These are phyloP conservation scores for Prinia subflava DNA, from an alignment of 2,113 vertebrate genomes.

Conservation along the genomic window DNA sequence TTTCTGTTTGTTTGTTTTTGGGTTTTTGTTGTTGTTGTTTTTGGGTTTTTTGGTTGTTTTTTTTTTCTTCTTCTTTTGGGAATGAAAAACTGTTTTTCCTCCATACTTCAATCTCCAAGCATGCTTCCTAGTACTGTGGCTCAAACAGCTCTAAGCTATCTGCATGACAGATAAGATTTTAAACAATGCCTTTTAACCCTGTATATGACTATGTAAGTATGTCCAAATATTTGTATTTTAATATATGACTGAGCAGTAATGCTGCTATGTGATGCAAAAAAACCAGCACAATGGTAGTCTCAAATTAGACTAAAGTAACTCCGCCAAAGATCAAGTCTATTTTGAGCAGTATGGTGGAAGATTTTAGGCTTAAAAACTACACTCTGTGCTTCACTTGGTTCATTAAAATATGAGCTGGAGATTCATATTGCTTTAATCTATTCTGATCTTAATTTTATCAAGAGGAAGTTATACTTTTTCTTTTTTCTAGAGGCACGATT, in stretches of 20 bases:
- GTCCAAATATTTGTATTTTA: not conserved
- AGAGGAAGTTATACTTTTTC: not conserved
- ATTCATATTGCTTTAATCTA: not conserved
- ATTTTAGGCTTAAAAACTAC: not conserved
- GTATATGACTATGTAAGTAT: not conserved
- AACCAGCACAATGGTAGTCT: not conserved
- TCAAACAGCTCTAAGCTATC: not conserved
- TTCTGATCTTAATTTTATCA: not conserved
- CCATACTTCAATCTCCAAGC: accelerated
- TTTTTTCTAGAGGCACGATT: not conserved
- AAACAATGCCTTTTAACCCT: not conserved
- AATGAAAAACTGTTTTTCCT: not conserved
- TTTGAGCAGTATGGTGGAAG: not conserved
- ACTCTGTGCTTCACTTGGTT: not conserved
- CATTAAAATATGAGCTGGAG: not conserved
- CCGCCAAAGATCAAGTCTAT: not conserved
- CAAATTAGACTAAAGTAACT: not conserved
- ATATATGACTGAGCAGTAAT: accelerated
- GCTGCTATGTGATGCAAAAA: not conserved
- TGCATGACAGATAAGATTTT: not conserved
- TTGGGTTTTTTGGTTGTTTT: too few species aligned
- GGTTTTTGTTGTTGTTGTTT: too few species aligned
- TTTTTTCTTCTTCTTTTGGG: not conserved
- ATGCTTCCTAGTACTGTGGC: not conserved
- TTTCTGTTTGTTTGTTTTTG: too few species aligned